These are phyloP conservation scores for Falco rusticolus DNA, from an alignment of 2,797 vertebrate genomes.

Conservation along the genomic window DNA sequence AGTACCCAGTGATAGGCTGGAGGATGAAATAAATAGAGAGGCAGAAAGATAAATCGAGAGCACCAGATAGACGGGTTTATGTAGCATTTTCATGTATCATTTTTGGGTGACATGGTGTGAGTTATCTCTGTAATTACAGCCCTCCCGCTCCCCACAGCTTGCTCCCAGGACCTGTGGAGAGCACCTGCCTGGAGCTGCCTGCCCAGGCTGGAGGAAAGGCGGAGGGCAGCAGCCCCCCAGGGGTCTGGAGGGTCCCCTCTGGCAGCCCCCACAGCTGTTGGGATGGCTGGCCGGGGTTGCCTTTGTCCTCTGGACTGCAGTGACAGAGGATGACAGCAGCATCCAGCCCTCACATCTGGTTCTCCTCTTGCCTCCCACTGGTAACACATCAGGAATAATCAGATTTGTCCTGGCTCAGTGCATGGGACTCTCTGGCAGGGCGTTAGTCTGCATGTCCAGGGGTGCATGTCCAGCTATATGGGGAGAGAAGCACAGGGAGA, in stretches of 20 bases:
- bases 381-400: background rate
- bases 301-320: background rate
- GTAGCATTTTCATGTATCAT: constrained; percentile 40
- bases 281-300: rapidly evolving
- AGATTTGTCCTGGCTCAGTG: background rate
- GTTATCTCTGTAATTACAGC: constrained; percentile 56
- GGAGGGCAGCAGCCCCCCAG: background rate
- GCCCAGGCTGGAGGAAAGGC: background rate
- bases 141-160: background rate
- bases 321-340: background rate
- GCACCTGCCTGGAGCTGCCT: background rate
- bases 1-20: background rate
- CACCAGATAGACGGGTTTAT: constrained; percentile 37
- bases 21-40: constrained; percentile 27
- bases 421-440: background rate
- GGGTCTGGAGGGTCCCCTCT: rapidly evolving
- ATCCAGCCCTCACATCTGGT: background rate
- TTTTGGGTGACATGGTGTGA: constrained; percentile 35
- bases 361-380: background rate
- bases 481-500: background rate
- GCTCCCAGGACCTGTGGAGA: background rate
- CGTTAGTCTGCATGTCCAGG: background rate
- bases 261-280: background rate
- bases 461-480: background rate
- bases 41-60: constrained; percentile 44